Conservation (phyloP, 1,140 invertebrate species). For the Tachypleus tridentatus region DNA sequence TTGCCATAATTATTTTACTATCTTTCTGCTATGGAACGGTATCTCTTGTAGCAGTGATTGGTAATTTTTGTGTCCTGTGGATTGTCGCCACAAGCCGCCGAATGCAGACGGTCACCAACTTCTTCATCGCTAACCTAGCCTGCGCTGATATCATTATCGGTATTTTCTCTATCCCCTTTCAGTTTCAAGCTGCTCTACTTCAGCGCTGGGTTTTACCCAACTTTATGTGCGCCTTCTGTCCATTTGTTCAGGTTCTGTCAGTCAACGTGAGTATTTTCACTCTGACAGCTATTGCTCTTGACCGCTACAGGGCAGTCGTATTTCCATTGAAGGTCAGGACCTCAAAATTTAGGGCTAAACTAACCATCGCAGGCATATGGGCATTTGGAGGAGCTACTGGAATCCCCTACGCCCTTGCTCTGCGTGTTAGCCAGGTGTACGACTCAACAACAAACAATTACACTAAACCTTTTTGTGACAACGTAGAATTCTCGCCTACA, state of each 20-base stretch:
- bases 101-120: slow-evolving; percentile 84
- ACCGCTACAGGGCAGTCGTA: slow-evolving; percentile 39
- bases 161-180: slow-evolving; percentile 69
- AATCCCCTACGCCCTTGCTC: neutral
- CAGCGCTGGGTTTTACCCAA: slow-evolving; percentile 70
- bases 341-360: slow-evolving; percentile 8
- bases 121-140: slow-evolving; percentile 83
- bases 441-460: slow-evolving; percentile 1
- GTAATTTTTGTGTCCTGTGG: slow-evolving; percentile 71
- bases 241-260: slow-evolving; percentile 52
- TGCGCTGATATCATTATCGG: slow-evolving; percentile 82
- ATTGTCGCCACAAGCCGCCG: slow-evolving; percentile 69
- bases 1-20: no score
- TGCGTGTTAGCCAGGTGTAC: neutral
- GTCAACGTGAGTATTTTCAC: slow-evolving; percentile 44
- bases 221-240: slow-evolving; percentile 60
- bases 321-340: slow-evolving; percentile 36
- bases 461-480: slow-evolving; percentile 44
- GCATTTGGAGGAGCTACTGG: slow-evolving; percentile 1
- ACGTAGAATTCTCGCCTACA: slow-evolving; percentile 40
- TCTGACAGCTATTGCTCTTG: slow-evolving; percentile 41
- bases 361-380: slow-evolving; percentile 12
- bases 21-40: neutral
- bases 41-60: slow-evolving; percentile 47
- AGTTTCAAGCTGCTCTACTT: slow-evolving; percentile 54